These are phyloP conservation scores for Trogon melanurus DNA, from an alignment of 2,113 vertebrate species.

Conservation along the genomic window DNA sequence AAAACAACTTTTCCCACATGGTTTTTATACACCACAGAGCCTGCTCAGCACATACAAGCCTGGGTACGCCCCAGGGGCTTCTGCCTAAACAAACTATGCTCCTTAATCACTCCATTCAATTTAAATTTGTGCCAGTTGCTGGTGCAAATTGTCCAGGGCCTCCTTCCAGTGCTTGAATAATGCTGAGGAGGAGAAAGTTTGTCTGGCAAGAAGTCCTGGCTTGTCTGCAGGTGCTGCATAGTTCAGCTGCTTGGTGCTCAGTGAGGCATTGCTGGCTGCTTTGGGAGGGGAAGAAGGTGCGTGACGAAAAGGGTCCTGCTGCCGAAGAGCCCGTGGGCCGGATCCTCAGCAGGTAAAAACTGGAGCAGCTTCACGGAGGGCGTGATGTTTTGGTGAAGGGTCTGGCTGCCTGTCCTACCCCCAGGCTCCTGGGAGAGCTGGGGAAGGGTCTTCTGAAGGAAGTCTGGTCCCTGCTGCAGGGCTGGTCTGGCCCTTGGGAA, in stretches of 20 bases:
- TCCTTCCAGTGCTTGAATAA: not conserved
- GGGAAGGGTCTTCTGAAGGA: not conserved
- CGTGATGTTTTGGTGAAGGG: not conserved
- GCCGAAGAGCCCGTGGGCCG: rapidly evolving
- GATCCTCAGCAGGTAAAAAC: not conserved
- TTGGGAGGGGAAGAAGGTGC: not conserved
- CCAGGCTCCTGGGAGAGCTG: not conserved
- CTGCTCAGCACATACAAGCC: not conserved
- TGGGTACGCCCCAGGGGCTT: not conserved
- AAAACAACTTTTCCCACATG: not conserved
- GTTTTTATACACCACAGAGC: not conserved
- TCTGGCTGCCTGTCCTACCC: not conserved
- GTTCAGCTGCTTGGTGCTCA: not conserved
- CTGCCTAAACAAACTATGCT: not conserved
- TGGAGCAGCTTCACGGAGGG: not conserved
- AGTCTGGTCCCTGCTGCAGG: not conserved
- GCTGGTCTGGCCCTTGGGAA: not conserved
- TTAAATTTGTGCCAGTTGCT: not conserved
- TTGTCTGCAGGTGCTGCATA: conserved; percentile 40
- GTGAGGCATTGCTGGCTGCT: not conserved
- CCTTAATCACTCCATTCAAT: not conserved
- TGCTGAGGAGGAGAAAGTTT: not conserved
- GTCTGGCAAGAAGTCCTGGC: conserved; percentile 21
- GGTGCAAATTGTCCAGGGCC: conserved; percentile 8
- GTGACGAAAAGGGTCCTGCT: not conserved